Base-by-base conservation (phyloP, 2,797 vertebrate genomes). In the Leucoraja ocellata region DNA sequence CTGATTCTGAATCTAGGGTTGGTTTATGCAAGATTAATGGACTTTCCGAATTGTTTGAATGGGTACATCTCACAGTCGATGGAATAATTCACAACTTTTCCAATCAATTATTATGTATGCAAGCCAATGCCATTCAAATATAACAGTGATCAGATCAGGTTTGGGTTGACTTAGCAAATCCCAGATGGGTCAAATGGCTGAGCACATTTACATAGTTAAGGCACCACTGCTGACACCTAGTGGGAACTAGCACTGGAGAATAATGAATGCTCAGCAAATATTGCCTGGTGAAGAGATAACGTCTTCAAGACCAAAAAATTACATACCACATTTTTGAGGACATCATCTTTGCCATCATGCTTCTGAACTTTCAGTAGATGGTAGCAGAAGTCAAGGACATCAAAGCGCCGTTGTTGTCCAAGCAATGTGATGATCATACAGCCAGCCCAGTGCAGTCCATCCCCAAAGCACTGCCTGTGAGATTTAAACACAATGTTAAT, bases 291-390 rank as follows among this genome's bases (percentile, higher is more conserved):
- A 23, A 21, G 14, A 11, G 65, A 10, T 68, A 46, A 68, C 65
- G 8, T 68, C 16, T 21, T 73, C 71, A 73, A 21, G 21, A 73
- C 16, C 5, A 21, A 21, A 73, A 73, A 73, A 73, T 13, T 46
- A 95, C 98, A 94, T 96, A 99, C 99, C 98, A 99, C 99, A 0
- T 98, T 99, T 96, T 99, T 99, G 95, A 99, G 99, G 93, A 99
- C 94, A 95, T 99, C 99, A 0, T 99, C 99, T 94, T 99, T 99
- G 95, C 98, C 98, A 0, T 99, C 99, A 0, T 99, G 99, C 93
- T 99, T 99, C 96, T 99, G 99, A 94, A 99, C 99, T 94, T 99
- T 99, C 46, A 99, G 96, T 0, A 99, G 97, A 94, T 99, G 99
- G 95, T 99, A 99, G 96, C 98, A 99, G 96, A 99, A 99, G 95